Evolutionary conservation across 2,113 vertebrate species (phyloP).

Genomic region (Myiopsitta monachus): DNA sequence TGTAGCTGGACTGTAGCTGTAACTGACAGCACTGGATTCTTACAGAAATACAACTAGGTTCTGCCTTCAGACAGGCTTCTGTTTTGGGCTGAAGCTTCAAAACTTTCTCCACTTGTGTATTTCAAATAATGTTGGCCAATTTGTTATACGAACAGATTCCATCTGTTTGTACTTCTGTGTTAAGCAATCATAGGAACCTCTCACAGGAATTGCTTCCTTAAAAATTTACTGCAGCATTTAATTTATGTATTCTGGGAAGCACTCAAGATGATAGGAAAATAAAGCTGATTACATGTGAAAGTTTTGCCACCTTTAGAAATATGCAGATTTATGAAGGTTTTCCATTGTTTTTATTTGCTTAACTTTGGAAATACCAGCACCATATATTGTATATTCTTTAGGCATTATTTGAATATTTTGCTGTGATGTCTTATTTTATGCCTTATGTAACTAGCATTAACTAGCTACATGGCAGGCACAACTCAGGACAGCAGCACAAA

Average conservation of each 20-base stretch:
- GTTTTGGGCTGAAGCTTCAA: background rate
- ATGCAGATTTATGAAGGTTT: background rate
- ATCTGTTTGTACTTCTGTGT: slow-evolving; percentile 54
- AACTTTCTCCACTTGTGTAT: background rate
- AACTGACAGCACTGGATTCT: background rate
- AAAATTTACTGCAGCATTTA: slow-evolving; percentile 5
- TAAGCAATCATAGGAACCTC: slow-evolving; percentile 36
- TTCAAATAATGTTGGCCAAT: background rate
- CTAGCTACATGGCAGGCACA: background rate
- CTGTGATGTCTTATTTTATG: background rate
- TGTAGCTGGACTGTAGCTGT: background rate
- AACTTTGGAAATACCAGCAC: background rate
- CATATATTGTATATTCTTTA: background rate
- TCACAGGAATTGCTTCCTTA: slow-evolving; percentile 51
- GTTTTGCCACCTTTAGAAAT: slow-evolving; percentile 3
- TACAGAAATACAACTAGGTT: background rate
- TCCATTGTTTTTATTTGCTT: background rate
- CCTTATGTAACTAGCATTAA: background rate
- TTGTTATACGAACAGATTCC: slow-evolving; percentile 8
- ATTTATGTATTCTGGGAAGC: slow-evolving; percentile 20
- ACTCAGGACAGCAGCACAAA: background rate
- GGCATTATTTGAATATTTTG: background rate
- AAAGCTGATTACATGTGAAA: slow-evolving; percentile 20
- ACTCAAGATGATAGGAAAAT: slow-evolving; percentile 18
- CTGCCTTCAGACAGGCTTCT: background rate